Evolutionary conservation across 2,113 vertebrate genomes (phyloP), one percentile per base, ranked within the genome.

Genomic region (Brienomyrus brachyistius): DNA sequence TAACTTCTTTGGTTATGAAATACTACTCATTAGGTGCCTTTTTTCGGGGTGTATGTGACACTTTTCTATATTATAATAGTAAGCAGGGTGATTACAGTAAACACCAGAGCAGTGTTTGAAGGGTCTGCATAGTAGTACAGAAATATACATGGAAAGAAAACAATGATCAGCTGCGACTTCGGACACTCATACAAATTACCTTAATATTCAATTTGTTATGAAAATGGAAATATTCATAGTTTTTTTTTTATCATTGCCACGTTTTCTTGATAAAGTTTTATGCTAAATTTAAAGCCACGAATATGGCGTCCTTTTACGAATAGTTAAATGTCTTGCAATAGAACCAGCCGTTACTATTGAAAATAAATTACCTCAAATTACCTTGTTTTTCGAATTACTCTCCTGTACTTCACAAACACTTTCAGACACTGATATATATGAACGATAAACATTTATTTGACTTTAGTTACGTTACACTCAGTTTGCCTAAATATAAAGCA

Each of bases 361-460:
- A 74, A 35, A 74, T 15, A 35, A 74, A 74, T 74, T n/a, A 80
- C 15, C 35, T 40, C 1, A 77, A 40, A 77, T 77, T 0, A 77
- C 27, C 31, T 17, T 31, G 9, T 70, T 70, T 31, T 31, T 31
- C 4, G 3, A 70, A 19, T 27, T 88, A 66, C 87, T 56, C 47
- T 47, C 59, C 21, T 31, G 43, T 19, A 13, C 3, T 74, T 74
- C 54, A 35, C 40, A 88, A 74, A 74, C 70, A 66, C 15, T 15
- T 47, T n/a, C 21, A 23, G n/a, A 27, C 21, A 51, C 50, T 77
- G 70, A 89, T 5, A 40, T n/a, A 23, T 83, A 54, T 89, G 45
- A 89, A 89, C 62, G 59, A 88, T 89, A 54, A 54, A 89, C 17
- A 6, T 89, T 89, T 89, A 89, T 89, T 89, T n/a, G 77, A 52